Evolutionary conservation across 2,113 vertebrate species (phyloP), one percentile per base, ranked within the genome.

Genomic region (Poeciliopsis turrubarensis): DNA sequence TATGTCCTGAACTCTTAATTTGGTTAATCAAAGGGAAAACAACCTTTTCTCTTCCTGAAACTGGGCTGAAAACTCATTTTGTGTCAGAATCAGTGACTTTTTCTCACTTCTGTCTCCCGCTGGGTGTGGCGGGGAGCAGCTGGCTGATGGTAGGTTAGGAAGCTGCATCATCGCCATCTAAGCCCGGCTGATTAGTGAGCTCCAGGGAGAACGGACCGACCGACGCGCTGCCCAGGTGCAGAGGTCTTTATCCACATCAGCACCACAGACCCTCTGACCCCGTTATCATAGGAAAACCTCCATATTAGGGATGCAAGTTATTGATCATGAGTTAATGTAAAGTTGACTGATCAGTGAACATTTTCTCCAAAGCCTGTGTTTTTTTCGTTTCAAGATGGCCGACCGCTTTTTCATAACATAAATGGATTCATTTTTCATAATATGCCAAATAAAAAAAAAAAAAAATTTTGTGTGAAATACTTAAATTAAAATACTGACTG

Each of bases 61-160:
- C 47, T 15, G 8, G 22, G 62, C 1, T 37, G 3, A 34, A 65
- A 10, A 34, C 34, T 65, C 12, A 25, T 14, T 15, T 57, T 31
- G 9, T 70, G 31, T 25, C 64, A 78, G 26, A 73, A 29, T 64
- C 41, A 0, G 26, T 13, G 6, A 3, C 2, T 57, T 37, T 31
- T 22, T 79, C 27, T 25, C 51, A 9, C 14, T 69, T 65, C 22
- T 25, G 15, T 68, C 37, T 4, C 11, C 3, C 13, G 22, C 0
- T 31, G 1, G 60, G 64, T 1, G 31, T 65, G 65, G 19, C 32
- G 51, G 67, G 79, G 64, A 82, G 77, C 90, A 90, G 89, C 79
- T 92, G 90, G 77, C 84, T 91, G 87, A 86, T 87, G 80, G 88
- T 78, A 84, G 80, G 75, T 82, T 86, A 51, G 72, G 39, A 80